Percentiles rank a stretch among this genome's conserved stretches.
phyloP scores from a whole-genome alignment of 2,797 vertebrate species.

The Acrossocheilus fasciatus region DNA sequence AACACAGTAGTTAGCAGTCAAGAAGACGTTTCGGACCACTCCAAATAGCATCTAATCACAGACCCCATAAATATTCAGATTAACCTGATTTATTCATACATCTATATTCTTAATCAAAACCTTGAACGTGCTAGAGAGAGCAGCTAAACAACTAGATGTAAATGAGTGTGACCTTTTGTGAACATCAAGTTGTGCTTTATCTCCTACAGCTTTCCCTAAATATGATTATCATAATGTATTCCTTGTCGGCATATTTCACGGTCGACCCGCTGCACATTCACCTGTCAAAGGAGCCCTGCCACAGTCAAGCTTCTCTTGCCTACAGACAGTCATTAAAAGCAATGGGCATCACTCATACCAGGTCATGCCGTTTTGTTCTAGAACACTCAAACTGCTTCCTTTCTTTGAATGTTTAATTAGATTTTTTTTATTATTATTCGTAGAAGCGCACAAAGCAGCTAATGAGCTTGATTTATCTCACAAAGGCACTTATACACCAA shows the following conservation, averaged over 20 bases:
- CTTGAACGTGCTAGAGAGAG: not conserved
- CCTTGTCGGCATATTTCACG: not conserved
- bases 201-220: slow-evolving; percentile 17
- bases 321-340: slow-evolving; percentile 3
- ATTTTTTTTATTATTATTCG: not conserved
- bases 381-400: slow-evolving; percentile 6
- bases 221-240: slow-evolving; percentile 35
- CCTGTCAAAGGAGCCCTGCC: not conserved
- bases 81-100: slow-evolving; percentile 11
- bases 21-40: not conserved
- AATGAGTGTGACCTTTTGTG: slow-evolving; percentile 34
- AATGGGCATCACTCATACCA: slow-evolving; percentile 20
- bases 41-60: not conserved
- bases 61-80: slow-evolving; percentile 32
- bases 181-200: slow-evolving; percentile 13
- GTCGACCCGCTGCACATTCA: not conserved
- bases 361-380: slow-evolving; percentile 12
- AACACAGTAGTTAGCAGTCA: not conserved
- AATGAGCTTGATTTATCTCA: slow-evolving; percentile 32
- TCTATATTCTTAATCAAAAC: slow-evolving; percentile 18
- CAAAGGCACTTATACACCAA: not conserved
- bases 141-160: slow-evolving; percentile 13
- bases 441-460: not conserved
- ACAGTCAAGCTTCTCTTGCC: not conserved
- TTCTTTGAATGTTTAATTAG: slow-evolving; percentile 24